Percentiles rank a stretch among this genome's conserved stretches.
phyloP scores from a whole-genome alignment of 2,113 vertebrate species.

The Platichthys stellatus region DNA sequence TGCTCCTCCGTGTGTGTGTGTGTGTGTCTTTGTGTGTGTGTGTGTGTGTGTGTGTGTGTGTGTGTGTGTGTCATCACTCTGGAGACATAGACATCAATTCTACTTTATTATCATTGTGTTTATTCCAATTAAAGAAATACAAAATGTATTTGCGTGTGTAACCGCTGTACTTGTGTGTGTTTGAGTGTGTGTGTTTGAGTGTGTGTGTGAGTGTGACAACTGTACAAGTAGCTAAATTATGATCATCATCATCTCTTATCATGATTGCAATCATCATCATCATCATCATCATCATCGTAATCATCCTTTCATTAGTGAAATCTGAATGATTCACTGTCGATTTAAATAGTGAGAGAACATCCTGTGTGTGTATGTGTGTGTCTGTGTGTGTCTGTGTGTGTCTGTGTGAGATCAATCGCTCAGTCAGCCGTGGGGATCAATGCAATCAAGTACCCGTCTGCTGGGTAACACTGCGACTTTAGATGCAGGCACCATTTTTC shows the following conservation, averaged over 20 bases:
- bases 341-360: slow-evolving; percentile 14
- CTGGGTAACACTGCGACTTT: too few relatives aligned
- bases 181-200: neutral
- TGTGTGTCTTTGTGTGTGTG: too few relatives aligned
- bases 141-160: neutral
- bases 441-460: too few relatives aligned
- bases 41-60: neutral
- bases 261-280: neutral
- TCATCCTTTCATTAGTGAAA: neutral
- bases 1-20: too few relatives aligned
- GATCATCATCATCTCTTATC: neutral
- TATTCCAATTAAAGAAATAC: neutral
- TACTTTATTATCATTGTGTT: neutral
- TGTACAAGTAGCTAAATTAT: neutral
- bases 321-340: neutral
- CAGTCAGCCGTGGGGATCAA: neutral
- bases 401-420: neutral
- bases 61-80: neutral
- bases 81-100: neutral
- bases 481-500: neutral
- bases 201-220: neutral
- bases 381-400: neutral
- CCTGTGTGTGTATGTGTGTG: neutral
- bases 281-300: slow-evolving; percentile 9
- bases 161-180: neutral